These are phyloP conservation scores for Diceros bicornis DNA, from an alignment of 2,797 vertebrate genomes.

Conservation along the genomic window DNA sequence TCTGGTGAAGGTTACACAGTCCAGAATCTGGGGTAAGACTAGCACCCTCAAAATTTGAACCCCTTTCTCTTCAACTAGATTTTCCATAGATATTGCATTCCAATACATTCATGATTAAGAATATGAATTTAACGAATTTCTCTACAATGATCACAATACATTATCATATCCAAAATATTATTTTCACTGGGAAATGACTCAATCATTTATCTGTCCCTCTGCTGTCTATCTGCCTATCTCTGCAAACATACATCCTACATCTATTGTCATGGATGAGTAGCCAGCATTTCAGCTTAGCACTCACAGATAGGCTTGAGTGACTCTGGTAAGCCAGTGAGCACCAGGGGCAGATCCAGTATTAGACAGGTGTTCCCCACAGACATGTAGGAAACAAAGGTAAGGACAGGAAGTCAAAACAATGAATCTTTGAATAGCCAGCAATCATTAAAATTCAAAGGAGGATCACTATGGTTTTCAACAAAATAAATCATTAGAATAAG, in stretches of 20 bases:
- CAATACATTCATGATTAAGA: constrained; percentile 75
- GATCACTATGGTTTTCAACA: constrained; percentile 94
- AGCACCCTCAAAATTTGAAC: neutral
- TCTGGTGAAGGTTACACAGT: neutral
- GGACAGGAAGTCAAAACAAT: constrained; percentile 96
- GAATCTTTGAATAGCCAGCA: constrained; percentile 94
- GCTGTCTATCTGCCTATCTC: constrained; percentile 90
- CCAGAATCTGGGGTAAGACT: neutral
- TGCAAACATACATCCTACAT: constrained; percentile 88
- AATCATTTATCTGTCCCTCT: constrained; percentile 86
- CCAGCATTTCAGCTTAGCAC: constrained; percentile 89
- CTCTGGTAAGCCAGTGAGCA: constrained; percentile 91
- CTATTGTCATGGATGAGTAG: constrained; percentile 91
- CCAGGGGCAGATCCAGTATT: constrained; percentile 91
- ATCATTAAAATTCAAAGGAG: constrained; percentile 96
- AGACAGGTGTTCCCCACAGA: constrained; percentile 95
- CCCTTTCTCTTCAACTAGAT: constrained; percentile 63
- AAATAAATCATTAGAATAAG: constrained; percentile 97
- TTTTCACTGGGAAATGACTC: constrained; percentile 85
- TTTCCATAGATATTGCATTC: constrained; percentile 47
- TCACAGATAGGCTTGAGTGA: constrained; percentile 92
- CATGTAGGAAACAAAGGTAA: constrained; percentile 94
- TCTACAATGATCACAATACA: constrained; percentile 67
- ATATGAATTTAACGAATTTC: constrained; percentile 81
- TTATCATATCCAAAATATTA: constrained; percentile 78